Percentiles rank a stretch among this genome's conserved stretches.
These are phyloP conservation scores for Yponomeuta evonymella DNA, from an alignment of 2,888 invertebrate species.

Conservation along the genomic window DNA sequence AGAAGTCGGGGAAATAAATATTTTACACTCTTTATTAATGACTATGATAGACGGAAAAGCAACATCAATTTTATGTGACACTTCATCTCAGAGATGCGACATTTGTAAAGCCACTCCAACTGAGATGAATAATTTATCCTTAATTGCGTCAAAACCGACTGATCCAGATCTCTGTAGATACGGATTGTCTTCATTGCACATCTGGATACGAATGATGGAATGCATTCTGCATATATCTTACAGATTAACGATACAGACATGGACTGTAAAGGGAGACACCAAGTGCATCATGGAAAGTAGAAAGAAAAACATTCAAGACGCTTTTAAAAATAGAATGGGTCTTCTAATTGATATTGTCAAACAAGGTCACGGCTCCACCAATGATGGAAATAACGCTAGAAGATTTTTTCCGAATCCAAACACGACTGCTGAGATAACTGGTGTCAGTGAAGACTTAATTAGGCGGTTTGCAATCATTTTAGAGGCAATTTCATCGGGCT, in stretches of 20 bases:
- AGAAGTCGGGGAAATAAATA: too few species aligned
- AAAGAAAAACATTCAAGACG: slow-evolving; percentile 10
- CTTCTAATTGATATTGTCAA: slow-evolving; percentile 22
- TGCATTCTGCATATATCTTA: slow-evolving; percentile 23
- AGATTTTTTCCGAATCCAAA: slow-evolving; percentile 5
- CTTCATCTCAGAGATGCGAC: too few species aligned
- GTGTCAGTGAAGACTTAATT: slow-evolving; percentile 21
- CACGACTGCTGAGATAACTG: slow-evolving; percentile 23
- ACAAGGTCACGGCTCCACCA: slow-evolving; percentile 20
- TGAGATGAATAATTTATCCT: background rate
- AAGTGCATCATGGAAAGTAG: too few species aligned
- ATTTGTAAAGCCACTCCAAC: background rate
- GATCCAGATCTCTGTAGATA: background rate
- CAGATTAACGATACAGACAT: slow-evolving; percentile 18
- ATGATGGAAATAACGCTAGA: slow-evolving; percentile 21
- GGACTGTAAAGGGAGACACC: background rate
- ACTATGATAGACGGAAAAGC: too few species aligned
- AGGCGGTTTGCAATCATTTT: slow-evolving; percentile 23
- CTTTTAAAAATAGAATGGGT: slow-evolving; percentile 18
- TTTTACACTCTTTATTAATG: too few species aligned
- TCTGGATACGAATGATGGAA: slow-evolving; percentile 20
- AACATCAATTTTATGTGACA: too few species aligned
- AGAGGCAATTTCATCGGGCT: slow-evolving; percentile 22
- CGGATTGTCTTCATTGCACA: slow-evolving; percentile 21
- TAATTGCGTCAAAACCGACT: background rate